Base-by-base conservation (phyloP, 2,888 invertebrate species). In the Papilio elwesi region DNA sequence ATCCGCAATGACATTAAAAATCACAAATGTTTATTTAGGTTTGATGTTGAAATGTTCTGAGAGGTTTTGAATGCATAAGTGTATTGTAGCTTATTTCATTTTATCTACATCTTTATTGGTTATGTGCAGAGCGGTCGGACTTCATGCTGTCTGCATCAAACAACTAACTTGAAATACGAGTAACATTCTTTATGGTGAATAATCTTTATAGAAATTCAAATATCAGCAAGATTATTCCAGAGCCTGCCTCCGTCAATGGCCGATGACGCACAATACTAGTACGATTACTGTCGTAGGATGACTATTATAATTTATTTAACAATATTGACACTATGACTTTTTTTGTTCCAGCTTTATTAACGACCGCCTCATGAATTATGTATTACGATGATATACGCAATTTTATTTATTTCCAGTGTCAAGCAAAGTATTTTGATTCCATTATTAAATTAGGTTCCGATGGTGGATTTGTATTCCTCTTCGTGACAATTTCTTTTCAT, bases 301-400 rank as follows among this genome's bases (percentile, higher is more conserved):
- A 68, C 26, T 13, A 47, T 26, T 26, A 4, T 26, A 15, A 55
- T 43, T 16, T 47, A 38, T 12, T 67, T 67, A 53, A 53, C 53
- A 15, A 53, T 53, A 67, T 66, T 36, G 64, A 64, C 64, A 64
- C 15, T 48, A 64, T 49, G 64, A 48, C 64, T 48, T 26, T 64
- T 48, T 48, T 64, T 16, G 26, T 26, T 26, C 26, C 1, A 26
- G 26, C 26, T 26, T 2, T 26, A 26, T 26, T 2, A 26, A 26
- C 26, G 26, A 26, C 1, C 26, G 26, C 26, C 26, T 26, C 4
- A 26, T 26, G 26, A 26, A 26, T 62, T 53, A 53, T 53, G 16
- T 16, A 53, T 53, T 15, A 16, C 53, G 47, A 63, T n/a, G 59
- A 38, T 63, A 10, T 10, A 43, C 15, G 47, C 11, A 43, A 63